A percentile compares a stretch with the other conserved stretches of the same genome.
These are phyloP conservation scores for Caenorhabditis briggsae DNA, from an alignment of 1,140 invertebrate species.

Conservation along the genomic window DNA sequence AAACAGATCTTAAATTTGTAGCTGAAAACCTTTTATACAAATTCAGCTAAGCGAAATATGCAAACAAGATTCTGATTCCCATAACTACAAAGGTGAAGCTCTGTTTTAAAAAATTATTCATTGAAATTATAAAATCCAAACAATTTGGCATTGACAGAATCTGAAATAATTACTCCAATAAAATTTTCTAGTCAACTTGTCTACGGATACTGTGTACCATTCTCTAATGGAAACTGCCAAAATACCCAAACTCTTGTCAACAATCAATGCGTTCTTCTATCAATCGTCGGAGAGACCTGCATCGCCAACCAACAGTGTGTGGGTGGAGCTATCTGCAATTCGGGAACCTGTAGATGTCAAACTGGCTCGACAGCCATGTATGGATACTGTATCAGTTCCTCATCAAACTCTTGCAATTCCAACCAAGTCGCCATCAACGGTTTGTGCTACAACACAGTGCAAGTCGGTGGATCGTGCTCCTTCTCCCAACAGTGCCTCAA, in stretches of 20 bases:
- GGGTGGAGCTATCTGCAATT: constrained; percentile 22
- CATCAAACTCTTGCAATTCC: constrained; percentile 10
- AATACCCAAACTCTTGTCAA: constrained; percentile 47
- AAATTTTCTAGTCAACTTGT: constrained; percentile 33
- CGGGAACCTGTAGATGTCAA: constrained; percentile 29
- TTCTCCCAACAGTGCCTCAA: constrained; percentile 38
- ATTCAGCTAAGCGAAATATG: too few species aligned
- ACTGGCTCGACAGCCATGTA: constrained; percentile 37
- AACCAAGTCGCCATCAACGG: constrained; percentile 48
- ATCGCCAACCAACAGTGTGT: constrained; percentile 53
- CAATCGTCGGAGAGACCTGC: constrained; percentile 45
- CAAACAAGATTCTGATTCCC: too few species aligned
- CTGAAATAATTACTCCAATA: too few species aligned
- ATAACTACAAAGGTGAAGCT: too few species aligned
- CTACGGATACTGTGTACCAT: constrained; percentile 53
- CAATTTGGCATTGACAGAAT: too few species aligned
- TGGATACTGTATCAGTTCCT: constrained; percentile 44
- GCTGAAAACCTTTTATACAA: too few species aligned
- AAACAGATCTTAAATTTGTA: too few species aligned
- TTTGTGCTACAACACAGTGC: constrained; percentile 41
- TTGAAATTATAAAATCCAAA: too few species aligned
- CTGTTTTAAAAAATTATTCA: too few species aligned
- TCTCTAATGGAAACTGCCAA: constrained; percentile 10
- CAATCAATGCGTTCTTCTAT: constrained; percentile 38
- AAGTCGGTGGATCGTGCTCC: constrained; percentile 42